A percentile compares a stretch with the other conserved stretches of the same genome.
Evolutionary conservation across 2,888 invertebrate species (phyloP).

Genomic region (Boloria selene): DNA sequence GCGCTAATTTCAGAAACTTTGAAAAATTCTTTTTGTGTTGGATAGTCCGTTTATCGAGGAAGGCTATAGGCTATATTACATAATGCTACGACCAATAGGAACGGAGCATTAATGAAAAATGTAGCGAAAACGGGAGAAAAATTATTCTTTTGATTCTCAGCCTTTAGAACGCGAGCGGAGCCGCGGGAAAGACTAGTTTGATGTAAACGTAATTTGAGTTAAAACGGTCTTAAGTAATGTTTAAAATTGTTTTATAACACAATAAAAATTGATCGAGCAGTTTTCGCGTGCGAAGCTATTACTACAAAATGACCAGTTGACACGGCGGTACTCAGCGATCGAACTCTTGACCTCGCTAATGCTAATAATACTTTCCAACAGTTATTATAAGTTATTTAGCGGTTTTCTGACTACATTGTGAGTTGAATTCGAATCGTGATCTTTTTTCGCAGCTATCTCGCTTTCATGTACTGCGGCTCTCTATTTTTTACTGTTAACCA

Average conservation of each 20-base stretch:
- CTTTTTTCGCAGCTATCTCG: conserved; percentile 54
- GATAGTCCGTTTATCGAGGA: no score
- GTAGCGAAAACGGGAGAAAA: no score
- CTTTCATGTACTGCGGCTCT: conserved; percentile 48
- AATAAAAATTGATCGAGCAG: background rate
- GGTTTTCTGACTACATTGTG: conserved; percentile 40
- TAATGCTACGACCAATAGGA: no score
- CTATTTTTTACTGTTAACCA: conserved; percentile 25
- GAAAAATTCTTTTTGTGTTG: no score
- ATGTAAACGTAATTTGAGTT: no score
- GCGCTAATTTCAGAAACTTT: no score
- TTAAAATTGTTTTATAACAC: conserved; percentile 6
- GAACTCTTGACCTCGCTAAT: conserved; percentile 54
- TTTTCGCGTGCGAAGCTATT: conserved; percentile 7
- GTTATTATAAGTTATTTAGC: conserved; percentile 55
- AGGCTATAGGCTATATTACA: no score
- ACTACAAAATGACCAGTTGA: conserved; percentile 15
- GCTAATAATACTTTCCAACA: conserved; percentile 65
- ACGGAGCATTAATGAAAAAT: no score
- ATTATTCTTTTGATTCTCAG: no score
- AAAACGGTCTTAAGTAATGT: background rate
- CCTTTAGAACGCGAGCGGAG: no score
- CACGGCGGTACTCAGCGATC: conserved; percentile 27
- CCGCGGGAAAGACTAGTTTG: no score
- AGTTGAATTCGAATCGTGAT: conserved; percentile 54